phyloP scores from a whole-genome alignment of 2,113 vertebrate species.

The Platysternon megacephalum region DNA sequence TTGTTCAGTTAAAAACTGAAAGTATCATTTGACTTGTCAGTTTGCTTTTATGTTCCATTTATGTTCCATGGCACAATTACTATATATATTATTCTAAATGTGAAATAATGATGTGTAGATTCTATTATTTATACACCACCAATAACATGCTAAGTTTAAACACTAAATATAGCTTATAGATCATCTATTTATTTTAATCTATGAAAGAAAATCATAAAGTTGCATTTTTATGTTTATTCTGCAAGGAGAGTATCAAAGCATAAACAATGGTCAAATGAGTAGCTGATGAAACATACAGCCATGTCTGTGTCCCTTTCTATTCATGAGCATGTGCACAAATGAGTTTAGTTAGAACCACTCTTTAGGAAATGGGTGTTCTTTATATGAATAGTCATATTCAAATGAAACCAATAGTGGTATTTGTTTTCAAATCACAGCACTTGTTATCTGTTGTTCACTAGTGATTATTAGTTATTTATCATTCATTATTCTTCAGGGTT shows the following conservation, averaged over 20 bases:
- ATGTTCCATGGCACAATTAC: not conserved
- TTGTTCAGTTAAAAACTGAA: not conserved
- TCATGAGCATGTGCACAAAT: not conserved
- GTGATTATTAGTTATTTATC: conserved; percentile 8
- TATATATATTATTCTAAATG: not conserved
- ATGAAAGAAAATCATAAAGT: not conserved
- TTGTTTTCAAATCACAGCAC: not conserved
- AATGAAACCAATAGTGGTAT: not conserved
- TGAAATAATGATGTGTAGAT: not conserved
- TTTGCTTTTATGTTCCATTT: not conserved
- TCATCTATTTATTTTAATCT: not conserved
- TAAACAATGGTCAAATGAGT: not conserved
- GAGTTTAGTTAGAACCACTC: not conserved
- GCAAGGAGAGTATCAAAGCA: not conserved
- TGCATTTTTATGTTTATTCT: not conserved
- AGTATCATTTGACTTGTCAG: not conserved
- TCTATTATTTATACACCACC: not conserved
- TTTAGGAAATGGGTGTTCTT: not conserved
- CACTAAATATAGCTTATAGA: not conserved
- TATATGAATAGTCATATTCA: not conserved
- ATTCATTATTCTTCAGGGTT: not conserved
- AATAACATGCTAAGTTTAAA: not conserved
- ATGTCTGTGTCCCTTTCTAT: not conserved
- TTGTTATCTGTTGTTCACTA: not conserved
- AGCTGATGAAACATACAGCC: not conserved